A percentile compares a stretch with the other conserved stretches of the same genome.
These are phyloP conservation scores for Ciconia boyciana DNA, from an alignment of 2,113 vertebrate species.

Conservation along the genomic window DNA sequence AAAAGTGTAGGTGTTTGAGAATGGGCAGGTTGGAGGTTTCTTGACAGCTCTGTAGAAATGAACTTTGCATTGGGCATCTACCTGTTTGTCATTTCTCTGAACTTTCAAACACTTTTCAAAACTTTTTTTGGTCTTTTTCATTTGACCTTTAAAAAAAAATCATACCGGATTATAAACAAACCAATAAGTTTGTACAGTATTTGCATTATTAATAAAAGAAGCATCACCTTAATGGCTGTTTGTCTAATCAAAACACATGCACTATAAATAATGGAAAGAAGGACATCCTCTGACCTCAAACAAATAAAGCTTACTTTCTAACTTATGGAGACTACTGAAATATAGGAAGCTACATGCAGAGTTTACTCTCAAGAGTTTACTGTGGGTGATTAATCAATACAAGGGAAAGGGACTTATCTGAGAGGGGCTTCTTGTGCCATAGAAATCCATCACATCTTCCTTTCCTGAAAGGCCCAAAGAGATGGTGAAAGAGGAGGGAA, in stretches of 20 bases:
- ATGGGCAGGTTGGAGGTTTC: background rate
- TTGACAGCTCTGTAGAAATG: background rate
- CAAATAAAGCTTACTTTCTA: background rate
- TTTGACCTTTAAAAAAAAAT: background rate
- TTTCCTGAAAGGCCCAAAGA: background rate
- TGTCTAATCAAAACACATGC: background rate
- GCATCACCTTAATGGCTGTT: slow-evolving; percentile 1
- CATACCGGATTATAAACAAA: slow-evolving; percentile 44
- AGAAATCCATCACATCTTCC: background rate
- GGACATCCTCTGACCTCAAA: background rate
- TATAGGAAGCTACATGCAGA: background rate
- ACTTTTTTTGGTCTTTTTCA: slow-evolving; percentile 49
- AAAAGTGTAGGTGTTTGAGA: slow-evolving; percentile 28
- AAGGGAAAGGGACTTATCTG: background rate
- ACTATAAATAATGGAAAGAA: slow-evolving; percentile 17
- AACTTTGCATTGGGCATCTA: background rate
- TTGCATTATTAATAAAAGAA: slow-evolving; percentile 58
- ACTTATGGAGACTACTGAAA: background rate
- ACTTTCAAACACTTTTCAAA: slow-evolving; percentile 61
- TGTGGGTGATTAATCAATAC: background rate
- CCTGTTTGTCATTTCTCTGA: slow-evolving; percentile 42
- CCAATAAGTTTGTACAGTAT: slow-evolving; percentile 44
- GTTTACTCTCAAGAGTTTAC: background rate
- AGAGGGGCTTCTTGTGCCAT: background rate
- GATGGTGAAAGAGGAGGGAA: background rate